Evolutionary conservation across 2,888 invertebrate species (phyloP).

Genomic region (Cephus sareptanus): DNA sequence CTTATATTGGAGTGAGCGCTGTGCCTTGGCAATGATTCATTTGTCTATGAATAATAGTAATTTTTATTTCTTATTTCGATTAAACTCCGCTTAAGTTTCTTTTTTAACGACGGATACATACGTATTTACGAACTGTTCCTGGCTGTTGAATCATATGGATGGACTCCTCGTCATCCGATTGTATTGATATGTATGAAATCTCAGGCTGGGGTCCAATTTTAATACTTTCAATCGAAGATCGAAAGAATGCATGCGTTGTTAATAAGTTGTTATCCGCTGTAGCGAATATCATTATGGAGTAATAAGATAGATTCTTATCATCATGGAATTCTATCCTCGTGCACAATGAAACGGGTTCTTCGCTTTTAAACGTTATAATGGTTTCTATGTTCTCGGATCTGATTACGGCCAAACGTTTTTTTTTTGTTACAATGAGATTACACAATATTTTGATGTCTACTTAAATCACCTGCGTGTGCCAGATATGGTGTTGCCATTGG

Average conservation of each 20-base stretch:
- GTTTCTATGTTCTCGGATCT: constrained; percentile 27
- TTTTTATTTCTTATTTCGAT: neutral
- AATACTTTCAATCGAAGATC: neutral
- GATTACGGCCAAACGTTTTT: neutral
- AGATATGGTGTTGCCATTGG: constrained; percentile 22
- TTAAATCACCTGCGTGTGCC: constrained; percentile 11
- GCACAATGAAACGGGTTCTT: constrained; percentile 35
- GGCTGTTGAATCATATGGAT: neutral
- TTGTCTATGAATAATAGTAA: constrained; percentile 3
- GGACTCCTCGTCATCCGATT: neutral
- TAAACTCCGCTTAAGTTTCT: neutral
- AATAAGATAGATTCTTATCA: constrained; percentile 20
- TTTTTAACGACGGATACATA: neutral
- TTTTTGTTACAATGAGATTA: neutral
- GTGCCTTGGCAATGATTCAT: constrained; percentile 6
- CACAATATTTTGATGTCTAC: neutral
- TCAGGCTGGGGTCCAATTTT: neutral
- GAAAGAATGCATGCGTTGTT: constrained; percentile 51
- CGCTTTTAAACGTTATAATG: constrained; percentile 31
- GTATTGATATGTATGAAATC: neutral
- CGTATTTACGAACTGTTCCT: neutral
- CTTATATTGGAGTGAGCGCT: constrained; percentile 22
- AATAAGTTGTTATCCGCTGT: constrained; percentile 57
- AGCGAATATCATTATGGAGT: constrained; percentile 36
- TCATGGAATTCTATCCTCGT: constrained; percentile 37